Percentiles rank a stretch among this genome's conserved stretches.
Evolutionary conservation across 2,113 vertebrate genomes (phyloP).

Genomic region (Tautogolabrus adspersus): DNA sequence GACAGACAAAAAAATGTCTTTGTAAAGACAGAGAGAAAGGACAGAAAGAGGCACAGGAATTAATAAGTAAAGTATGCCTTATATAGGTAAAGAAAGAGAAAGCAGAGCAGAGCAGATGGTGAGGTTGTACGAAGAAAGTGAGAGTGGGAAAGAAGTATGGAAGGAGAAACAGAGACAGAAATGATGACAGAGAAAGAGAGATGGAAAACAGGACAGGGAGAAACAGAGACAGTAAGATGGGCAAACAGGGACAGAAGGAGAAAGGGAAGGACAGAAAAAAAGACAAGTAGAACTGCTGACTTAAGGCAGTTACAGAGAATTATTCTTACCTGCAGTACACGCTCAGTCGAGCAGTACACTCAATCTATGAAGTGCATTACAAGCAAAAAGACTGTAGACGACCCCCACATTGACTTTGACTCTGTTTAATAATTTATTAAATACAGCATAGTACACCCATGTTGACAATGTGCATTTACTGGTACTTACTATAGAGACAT

Average conservation of each 20-base stretch:
- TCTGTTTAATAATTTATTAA: conserved; percentile 81
- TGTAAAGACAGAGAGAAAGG: not conserved
- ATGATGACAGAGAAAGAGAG: no score
- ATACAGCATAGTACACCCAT: conserved; percentile 81
- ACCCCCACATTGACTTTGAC: conserved; percentile 32
- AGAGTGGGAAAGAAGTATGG: no score
- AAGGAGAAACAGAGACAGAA: no score
- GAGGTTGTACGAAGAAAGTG: no score
- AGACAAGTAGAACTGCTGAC: conserved; percentile 8
- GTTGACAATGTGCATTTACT: conserved; percentile 74
- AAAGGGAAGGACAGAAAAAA: not conserved
- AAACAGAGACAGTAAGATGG: no score
- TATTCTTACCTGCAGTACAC: not conserved
- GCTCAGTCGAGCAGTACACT: conserved; percentile 12
- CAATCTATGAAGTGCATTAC: conserved; percentile 9
- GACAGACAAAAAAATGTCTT: no score
- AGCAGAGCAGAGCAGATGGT: no score
- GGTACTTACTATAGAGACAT: conserved; percentile 66
- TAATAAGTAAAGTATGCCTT: no score
- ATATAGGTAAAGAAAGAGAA: no score
- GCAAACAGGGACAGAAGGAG: no score
- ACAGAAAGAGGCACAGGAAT: not conserved
- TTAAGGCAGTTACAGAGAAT: not conserved
- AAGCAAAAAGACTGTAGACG: conserved; percentile 32
- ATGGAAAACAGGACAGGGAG: no score